A percentile compares a stretch with the other conserved stretches of the same genome.
These are phyloP conservation scores for Nycticebus coucang DNA, from an alignment of 2,113 vertebrate species.

Conservation along the genomic window DNA sequence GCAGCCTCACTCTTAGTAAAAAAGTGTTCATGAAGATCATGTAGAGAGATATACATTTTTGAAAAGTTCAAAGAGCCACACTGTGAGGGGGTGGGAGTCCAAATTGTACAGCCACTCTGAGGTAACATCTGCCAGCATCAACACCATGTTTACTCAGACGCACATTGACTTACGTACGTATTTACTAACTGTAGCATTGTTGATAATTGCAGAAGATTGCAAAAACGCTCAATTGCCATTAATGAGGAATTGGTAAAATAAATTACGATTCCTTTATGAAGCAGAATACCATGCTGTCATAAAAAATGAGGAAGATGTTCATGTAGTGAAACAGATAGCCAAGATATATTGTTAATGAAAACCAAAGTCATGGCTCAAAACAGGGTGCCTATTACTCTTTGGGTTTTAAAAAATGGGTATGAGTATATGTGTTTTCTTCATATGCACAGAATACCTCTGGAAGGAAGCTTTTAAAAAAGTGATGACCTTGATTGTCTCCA, in stretches of 20 bases:
- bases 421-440: background rate
- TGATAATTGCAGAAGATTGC: background rate
- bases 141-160: background rate
- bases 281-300: background rate
- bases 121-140: background rate
- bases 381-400: background rate
- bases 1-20: background rate
- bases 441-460: background rate
- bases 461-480: conserved; percentile 25
- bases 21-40: background rate
- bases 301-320: conserved; percentile 9
- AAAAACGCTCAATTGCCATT: background rate
- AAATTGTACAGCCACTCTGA: background rate
- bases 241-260: background rate
- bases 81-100: background rate
- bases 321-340: background rate
- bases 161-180: background rate
- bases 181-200: background rate
- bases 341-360: background rate
- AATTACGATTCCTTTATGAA: background rate
- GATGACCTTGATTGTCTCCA: background rate
- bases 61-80: background rate
- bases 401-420: background rate
- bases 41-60: background rate
- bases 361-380: background rate